Evolutionary conservation across 1,140 invertebrate genomes (phyloP), one percentile per base, ranked within the genome.

Genomic region (Lanistes nyassanus): DNA sequence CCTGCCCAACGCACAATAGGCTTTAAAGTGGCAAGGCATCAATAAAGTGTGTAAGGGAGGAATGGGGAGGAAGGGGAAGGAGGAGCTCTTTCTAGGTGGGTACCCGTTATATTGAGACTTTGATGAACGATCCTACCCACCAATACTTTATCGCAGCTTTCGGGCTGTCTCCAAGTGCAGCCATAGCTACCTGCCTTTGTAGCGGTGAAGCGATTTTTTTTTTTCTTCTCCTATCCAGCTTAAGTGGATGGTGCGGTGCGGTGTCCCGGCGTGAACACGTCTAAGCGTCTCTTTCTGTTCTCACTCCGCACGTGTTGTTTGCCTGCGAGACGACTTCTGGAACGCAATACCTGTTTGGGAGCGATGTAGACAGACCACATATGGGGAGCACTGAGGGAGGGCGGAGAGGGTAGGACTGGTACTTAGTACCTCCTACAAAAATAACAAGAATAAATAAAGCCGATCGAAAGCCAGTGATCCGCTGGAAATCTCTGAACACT

Each of bases 1-100:
- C 31, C 62, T 37, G n/a, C 62, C 62, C 26, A 7, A 13, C 51
- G 55, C 53, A 70, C 53, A 34, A 36, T 51, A 29, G 51, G 68
- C 26, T n/a, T 31, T 23, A 31, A 16, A 56, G 67, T 31, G 65
- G 65, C 34, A 23, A 36, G 70, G 31, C 70, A 72, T 72, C 70
- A 72, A 72, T 72, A 72, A 60, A 51, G 51, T 21, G n/a, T 42
- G 47, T 34, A 70, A 66, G 34, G 31, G 26, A n/a, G 64, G 31
- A n/a, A 66, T 19, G 64, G 64, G 34, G 64, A 13, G 64, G 64
- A 31, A 36, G 34, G 26, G 64, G 64, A 36, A n/a, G 26, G 64
- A 37, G 66, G 36, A 26, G 16, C 34, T 6, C n/a, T 67, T 23
- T 31, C 56, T 11, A n/a, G 42, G 5, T 16, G 42, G 42, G 42